A percentile compares a stretch with the other conserved stretches of the same genome.
These are phyloP conservation scores for Urosaurus nigricauda DNA, from an alignment of 2,797 vertebrate genomes.

Conservation along the genomic window DNA sequence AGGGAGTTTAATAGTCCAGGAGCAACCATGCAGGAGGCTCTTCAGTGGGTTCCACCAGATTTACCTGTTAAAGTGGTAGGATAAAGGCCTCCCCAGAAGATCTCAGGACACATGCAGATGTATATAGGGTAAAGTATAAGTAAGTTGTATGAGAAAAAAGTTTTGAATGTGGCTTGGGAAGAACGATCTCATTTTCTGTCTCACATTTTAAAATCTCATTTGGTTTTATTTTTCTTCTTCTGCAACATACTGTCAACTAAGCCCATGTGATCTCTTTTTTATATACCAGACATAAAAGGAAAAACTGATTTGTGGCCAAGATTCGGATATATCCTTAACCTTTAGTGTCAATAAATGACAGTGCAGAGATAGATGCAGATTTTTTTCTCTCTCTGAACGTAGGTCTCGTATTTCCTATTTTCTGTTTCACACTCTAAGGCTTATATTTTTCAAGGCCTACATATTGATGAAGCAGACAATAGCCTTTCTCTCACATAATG, in stretches of 20 bases:
- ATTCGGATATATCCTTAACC: neutral
- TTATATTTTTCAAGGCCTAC: neutral
- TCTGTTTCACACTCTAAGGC: neutral
- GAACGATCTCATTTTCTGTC: neutral
- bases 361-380: neutral
- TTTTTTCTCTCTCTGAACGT: neutral
- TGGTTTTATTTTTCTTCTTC: neutral
- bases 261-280: neutral
- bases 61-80: no score
- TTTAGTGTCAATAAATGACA: neutral
- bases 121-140: no score
- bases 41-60: no score
- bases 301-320: neutral
- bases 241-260: neutral
- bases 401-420: neutral
- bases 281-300: neutral
- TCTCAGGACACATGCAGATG: no score
- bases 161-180: neutral
- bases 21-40: no score
- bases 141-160: no score
- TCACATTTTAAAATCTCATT: neutral
- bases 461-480: neutral
- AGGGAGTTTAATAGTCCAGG: no score
- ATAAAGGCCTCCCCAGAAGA: no score
- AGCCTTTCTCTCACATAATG: neutral